Conservation (phyloP, 2,113 vertebrate genomes). For the human (Homo sapiens) region DNA sequence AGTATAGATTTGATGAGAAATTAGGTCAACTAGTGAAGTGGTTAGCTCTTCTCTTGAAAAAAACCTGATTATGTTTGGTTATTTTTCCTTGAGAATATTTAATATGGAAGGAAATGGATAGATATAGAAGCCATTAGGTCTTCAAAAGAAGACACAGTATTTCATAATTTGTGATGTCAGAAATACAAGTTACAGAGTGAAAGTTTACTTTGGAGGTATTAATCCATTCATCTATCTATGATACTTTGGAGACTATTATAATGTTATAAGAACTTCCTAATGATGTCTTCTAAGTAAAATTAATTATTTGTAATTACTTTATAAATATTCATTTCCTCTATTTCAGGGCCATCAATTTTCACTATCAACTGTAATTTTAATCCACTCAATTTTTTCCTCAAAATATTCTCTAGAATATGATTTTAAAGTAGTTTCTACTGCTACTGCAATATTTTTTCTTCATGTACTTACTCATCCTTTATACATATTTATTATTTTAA, state of each 20-base stretch:
- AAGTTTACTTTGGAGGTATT: slow-evolving; percentile 38
- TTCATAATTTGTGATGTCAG: slow-evolving; percentile 11
- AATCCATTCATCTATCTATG: slow-evolving; percentile 54
- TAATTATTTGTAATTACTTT: slow-evolving; percentile 69
- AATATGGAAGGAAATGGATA: background rate
- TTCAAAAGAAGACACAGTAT: background rate
- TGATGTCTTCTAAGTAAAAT: slow-evolving; percentile 72
- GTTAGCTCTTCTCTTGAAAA: background rate
- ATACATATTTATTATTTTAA: slow-evolving; percentile 75
- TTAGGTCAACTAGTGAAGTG: background rate
- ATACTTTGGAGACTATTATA: slow-evolving; percentile 58
- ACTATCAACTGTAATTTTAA: slow-evolving; percentile 76
- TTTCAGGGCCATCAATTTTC: slow-evolving; percentile 64
- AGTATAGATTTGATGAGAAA: background rate
- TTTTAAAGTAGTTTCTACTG: slow-evolving; percentile 63
- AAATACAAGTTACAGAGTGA: background rate
- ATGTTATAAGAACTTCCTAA: slow-evolving; percentile 65
- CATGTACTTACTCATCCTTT: slow-evolving; percentile 65
- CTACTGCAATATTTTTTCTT: slow-evolving; percentile 52
- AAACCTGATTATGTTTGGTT: background rate
- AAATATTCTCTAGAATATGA: slow-evolving; percentile 65
- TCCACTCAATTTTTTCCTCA: slow-evolving; percentile 57
- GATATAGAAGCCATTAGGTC: background rate
- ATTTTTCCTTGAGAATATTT: slow-evolving; percentile 47
- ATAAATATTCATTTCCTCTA: slow-evolving; percentile 71